Base-by-base conservation (phyloP, 2,113 vertebrate genomes). In the Typhlomys cinereus region DNA sequence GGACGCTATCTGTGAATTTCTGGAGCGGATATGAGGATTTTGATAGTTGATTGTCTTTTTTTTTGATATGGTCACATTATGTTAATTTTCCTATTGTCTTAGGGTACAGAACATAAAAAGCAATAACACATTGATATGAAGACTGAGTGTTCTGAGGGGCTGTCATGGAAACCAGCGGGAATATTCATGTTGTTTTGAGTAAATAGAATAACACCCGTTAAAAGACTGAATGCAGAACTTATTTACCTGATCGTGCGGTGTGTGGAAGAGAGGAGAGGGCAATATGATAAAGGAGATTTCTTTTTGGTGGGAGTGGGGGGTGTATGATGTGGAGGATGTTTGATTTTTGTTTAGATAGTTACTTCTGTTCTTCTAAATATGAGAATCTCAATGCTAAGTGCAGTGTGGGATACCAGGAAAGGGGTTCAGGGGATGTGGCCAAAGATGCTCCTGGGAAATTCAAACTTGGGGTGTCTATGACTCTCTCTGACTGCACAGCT, bases 11-110 rank as follows among this genome's bases (percentile, higher is more conserved):
- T 93, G 44, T 94, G 92, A 92, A 88, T 96, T 95, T 97, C 66
- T 95, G 95, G 96, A 79, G 87, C 97, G 79, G 92, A 95, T 74
- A 89, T 94, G 94, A 97, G 92, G 90, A 90, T 95, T 96, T 94
- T 96, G 91, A 97, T 97, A 94, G 95, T 94, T 92, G 41, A 95
- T 85, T 86, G 2, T 44, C 69, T 75, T 86, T 61, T 86, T 81
- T 92, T 71, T 84, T 23, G 1, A 91, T 81, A 83, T 97, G 96
- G 94, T 94, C 88, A 15, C 92, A 95, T 97, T 97, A 98, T 96
- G 97, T 96, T 98, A 97, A 98, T 98, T 97, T 97, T 96, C 90
- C 95, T 90, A 91, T 96, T 97, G 95, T 97, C 96, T 97, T 97
- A 84, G 94, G 75, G 80, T 96, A 78, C 90, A 86, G 96, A n/a